Evolutionary conservation across 2,113 vertebrate genomes (phyloP).

Genomic region (Laticauda laticaudata): DNA sequence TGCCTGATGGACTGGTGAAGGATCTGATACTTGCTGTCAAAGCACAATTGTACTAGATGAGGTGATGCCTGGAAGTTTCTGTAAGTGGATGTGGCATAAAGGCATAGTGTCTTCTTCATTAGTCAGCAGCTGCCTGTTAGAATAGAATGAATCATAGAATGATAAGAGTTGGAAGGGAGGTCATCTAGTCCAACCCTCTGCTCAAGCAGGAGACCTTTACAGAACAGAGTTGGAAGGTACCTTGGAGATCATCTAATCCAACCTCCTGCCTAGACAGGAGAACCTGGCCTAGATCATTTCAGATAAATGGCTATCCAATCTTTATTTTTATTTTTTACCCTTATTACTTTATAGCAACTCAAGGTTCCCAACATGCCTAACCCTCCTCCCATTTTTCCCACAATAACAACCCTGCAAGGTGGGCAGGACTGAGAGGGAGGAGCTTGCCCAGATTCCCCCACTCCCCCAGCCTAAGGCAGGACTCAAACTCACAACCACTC

Average conservation of each 20-base stretch:
- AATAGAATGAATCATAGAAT: background rate
- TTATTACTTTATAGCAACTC: background rate
- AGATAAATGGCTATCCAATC: background rate
- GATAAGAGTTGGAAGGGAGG: background rate
- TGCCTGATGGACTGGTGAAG: background rate
- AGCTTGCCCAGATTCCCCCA: no score
- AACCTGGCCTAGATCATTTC: background rate
- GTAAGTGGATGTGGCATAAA: background rate
- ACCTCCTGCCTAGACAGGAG: background rate
- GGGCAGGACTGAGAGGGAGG: background rate
- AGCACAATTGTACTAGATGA: background rate
- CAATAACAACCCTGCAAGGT: background rate
- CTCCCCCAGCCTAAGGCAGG: background rate
- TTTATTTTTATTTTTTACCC: background rate
- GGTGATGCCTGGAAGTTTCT: background rate
- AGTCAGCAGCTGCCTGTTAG: background rate
- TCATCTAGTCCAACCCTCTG: no score
- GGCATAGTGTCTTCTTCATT: background rate
- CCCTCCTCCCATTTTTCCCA: background rate
- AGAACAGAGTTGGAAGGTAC: background rate
- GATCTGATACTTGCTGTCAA: background rate
- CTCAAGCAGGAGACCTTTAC: no score
- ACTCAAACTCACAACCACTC: background rate
- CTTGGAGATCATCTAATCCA: no score
- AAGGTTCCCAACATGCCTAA: background rate